Base-by-base conservation (phyloP, 2,113 vertebrate species). In the Hippopotamus amphibius region DNA sequence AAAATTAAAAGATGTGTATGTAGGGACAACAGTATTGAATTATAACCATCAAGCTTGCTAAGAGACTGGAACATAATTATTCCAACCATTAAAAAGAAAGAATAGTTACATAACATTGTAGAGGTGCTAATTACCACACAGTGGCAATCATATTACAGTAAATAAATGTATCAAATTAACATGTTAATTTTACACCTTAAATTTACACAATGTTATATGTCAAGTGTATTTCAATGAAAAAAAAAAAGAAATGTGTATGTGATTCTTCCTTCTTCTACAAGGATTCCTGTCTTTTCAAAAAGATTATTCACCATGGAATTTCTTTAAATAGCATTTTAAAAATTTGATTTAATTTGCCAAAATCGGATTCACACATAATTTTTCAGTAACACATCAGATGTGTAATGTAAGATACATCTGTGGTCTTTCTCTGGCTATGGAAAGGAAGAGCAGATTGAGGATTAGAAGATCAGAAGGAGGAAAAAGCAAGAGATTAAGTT, bases 321-420 rank as follows among this genome's bases (percentile, higher is more conserved):
- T 94, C 50, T 74, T 79, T 79, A 80, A 93, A 57, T 88, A 89
- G 37, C 10, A 72, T 88, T 95, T 93, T 30, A 50, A 88, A 88
- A 96, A 83, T 92, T 63, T 82, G 30, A 83, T 80, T 95, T 66
- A 74, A 37, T 80, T 94, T 97, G 15, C 66, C 48, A 46, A 66
- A 95, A 77, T 77, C 7, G 1, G 22, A 68, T 69, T 96, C 68
- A 90, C 53, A 92, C 48, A 63, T 84, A 43, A 55, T 92, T 96
- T 86, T 97, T 87, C n/a, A 96, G 93, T 87, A 86, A 72, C 59
- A 89, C 19, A 66, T 97, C 33, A 63, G 48, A 66, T 95, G 30
- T 28, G 11, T 82, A 82, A 57, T 66, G 26, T 96, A 66, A 85
- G 82, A 81, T 92, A 71, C n/a, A 93, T 93, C 53, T 97, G 82